A percentile compares a stretch with the other conserved stretches of the same genome.
These are phyloP conservation scores for Metaphire vulgaris DNA, from an alignment of 1,140 invertebrate species.

Conservation along the genomic window DNA sequence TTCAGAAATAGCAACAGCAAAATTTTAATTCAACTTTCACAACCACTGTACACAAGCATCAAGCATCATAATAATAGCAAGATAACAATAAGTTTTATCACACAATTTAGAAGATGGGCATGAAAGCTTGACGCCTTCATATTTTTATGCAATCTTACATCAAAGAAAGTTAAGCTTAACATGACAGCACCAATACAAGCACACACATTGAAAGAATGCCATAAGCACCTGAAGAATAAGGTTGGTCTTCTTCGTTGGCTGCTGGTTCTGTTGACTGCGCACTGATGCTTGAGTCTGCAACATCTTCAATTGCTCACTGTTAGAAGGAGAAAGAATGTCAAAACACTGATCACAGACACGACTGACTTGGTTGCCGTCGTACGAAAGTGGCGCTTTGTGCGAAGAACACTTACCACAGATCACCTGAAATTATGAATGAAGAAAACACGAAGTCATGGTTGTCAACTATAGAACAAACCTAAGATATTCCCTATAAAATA, in stretches of 20 bases:
- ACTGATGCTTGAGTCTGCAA: background rate
- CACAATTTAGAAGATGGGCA: no score
- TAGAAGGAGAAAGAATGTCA: background rate
- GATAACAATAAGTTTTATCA: no score
- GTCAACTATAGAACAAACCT: background rate
- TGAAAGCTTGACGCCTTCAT: background rate
- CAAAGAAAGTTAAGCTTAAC: background rate
- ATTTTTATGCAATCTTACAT: background rate
- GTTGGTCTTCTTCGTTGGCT: background rate
- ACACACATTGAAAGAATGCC: background rate
- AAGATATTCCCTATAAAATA: background rate
- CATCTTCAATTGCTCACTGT: background rate
- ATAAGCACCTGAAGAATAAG: background rate
- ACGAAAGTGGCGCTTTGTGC: background rate
- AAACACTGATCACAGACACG: background rate
- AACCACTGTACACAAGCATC: no score
- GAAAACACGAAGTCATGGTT: background rate
- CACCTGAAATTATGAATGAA: background rate
- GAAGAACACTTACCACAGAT: background rate
- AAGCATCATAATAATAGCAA: no score
- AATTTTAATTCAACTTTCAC: no score
- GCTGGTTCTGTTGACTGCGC: background rate
- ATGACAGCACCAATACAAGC: background rate
- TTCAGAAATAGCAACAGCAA: no score
- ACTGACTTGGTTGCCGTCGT: background rate